These are phyloP conservation scores for Arenaria interpres DNA, from an alignment of 2,113 vertebrate genomes.

Conservation along the genomic window DNA sequence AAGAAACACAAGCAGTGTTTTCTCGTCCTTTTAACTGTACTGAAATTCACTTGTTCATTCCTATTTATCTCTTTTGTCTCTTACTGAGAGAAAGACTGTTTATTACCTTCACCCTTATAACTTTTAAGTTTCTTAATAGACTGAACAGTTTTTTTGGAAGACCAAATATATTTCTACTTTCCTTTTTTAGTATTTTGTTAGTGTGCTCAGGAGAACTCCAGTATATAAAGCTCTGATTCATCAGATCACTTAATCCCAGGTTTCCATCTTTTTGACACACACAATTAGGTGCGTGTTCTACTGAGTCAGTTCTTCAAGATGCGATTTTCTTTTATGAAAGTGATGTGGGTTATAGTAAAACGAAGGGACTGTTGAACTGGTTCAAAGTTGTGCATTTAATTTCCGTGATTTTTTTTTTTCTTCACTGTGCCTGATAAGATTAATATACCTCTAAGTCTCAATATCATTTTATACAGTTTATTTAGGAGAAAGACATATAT, in stretches of 20 bases:
- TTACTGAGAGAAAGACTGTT: not conserved
- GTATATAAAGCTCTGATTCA: not conserved
- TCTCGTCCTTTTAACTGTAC: not conserved
- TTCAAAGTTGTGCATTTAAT: not conserved
- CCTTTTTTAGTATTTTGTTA: not conserved
- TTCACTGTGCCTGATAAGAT: not conserved
- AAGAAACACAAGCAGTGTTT: not conserved
- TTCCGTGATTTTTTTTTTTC: not conserved
- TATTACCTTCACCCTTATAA: not conserved
- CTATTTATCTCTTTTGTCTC: not conserved
- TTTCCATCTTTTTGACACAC: conserved; percentile 32
- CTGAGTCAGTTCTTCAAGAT: not conserved
- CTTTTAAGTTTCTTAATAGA: not conserved
- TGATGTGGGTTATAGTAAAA: not conserved
- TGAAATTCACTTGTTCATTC: not conserved
- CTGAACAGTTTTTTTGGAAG: not conserved
- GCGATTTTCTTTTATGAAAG: conserved; percentile 6
- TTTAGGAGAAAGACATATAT: not conserved
- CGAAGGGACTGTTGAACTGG: not conserved
- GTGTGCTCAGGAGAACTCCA: not conserved
- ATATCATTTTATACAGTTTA: not conserved
- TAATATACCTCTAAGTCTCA: not conserved
- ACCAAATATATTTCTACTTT: not conserved
- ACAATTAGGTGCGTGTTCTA: not conserved
- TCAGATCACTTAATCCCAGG: not conserved